Base-by-base conservation (phyloP, 2,113 vertebrate species). In the Kryptolebias marmoratus region DNA sequence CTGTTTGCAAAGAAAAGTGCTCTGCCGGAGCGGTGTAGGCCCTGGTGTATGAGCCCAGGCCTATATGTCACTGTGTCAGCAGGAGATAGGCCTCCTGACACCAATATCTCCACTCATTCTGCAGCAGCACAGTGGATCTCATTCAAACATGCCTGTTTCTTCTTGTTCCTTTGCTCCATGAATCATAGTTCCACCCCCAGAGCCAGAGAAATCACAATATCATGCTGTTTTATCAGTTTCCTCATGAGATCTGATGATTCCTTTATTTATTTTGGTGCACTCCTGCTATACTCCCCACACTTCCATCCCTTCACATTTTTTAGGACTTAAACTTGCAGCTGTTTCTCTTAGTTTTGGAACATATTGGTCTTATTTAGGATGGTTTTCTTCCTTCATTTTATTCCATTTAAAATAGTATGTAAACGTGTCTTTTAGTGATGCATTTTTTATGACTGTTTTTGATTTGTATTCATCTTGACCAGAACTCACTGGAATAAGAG, bases 51-150 rank as follows among this genome's bases (percentile, higher is more conserved):
- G 63, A 71, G 75, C 31, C 50, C 62, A 60, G 82, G 84, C 84
- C 74, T 78, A 16, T 78, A 18, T 82, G 78, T 78, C 77, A 77
- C 74, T 49, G 83, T 73, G 77, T 87, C 71, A 87, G 71, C 65
- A 75, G 67, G 70, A 71, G 76, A 76, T 47, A 79, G 81, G 83
- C 88, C 87, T 90, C 89, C 91, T 92, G 91, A 89, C 92, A 92
- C 90, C 89, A 90, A 86, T 89, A 88, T 91, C 91, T 72, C 89
- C 86, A 54, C 84, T 88, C 79, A 84, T 75, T 71, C 81, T 78
- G 42, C 62, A 68, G 53, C 48, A 81, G 71, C 83, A 87, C 90
- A 93, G 81, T 87, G 83, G 66, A 77, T 59, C 77, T 85, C 86
- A 88, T 90, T 90, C 88, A 91, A 92, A 89, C 77, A 83, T 74